Base-by-base conservation (phyloP, 2,888 invertebrate genomes). In the Nyleta sp. region DNA sequence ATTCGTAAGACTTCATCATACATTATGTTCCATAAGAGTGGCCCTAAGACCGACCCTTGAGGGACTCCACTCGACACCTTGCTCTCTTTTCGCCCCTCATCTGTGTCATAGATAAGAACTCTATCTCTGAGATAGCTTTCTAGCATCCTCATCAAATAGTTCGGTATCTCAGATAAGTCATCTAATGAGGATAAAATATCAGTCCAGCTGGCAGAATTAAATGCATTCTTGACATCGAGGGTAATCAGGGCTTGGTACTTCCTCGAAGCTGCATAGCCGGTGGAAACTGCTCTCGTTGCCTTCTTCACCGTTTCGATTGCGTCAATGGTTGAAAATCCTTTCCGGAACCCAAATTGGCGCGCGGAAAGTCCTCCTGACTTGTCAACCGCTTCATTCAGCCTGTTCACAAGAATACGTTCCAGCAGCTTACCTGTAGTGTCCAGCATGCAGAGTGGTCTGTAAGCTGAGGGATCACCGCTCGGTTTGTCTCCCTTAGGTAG, bases 171-270 rank as follows among this genome's bases (percentile, higher is more conserved):
- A 10, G 17, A 2, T 5, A 11, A 11, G 22, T 22, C 18, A 18
- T 13, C 42, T 10, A 40, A 3, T 2, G 50, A 28, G 2, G 3
- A 2, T 11, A 50, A 15, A 5, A 50, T 31, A 6, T 15, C 15
- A 1, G 13, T 33, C 82, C 82, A 81, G 4, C 62, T 48, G 2
- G 76, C 82, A 11, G 81, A 74, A 44, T 84, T 82, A 55, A 84
- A 84, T 7, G 82, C 82, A 40, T 81, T 80, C 13, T 52, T 73
- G 3, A 81, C 67, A 42, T 81, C 79, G 2, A 79, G 57, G 7
- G 40, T 33, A 5, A 64, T 60, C 13, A 70, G 35, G 2, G 22
- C 20, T n/a, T 52, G 18, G 11, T 35, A 59, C 24, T 65, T 67
- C 42, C 50, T 52, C 3, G 22, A 7, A 1, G 46, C 20, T 28